Evolutionary conservation across 2,888 invertebrate species (phyloP).

Genomic region (Iselma pallidipennis): DNA sequence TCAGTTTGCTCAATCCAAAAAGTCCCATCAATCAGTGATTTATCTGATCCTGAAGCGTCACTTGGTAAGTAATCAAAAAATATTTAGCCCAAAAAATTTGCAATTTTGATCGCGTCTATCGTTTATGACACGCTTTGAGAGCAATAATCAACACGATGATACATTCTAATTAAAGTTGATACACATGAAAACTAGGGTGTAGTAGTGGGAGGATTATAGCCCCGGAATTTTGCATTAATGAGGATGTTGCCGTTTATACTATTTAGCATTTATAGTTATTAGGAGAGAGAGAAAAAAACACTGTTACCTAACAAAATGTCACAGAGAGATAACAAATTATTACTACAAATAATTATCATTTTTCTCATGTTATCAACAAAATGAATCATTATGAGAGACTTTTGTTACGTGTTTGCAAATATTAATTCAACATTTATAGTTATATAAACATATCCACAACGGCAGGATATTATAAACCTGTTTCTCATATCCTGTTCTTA

Average conservation of each 20-base stretch:
- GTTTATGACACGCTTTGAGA: conserved; percentile 1
- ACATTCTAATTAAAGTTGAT: conserved; percentile 20
- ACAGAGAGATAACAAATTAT: conserved; percentile 14
- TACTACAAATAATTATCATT: no score
- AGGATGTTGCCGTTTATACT: conserved; percentile 39
- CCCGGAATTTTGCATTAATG: conserved; percentile 29
- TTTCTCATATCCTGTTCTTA: neutral
- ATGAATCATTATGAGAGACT: no score
- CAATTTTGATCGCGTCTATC: neutral
- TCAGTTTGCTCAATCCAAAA: conserved; percentile 71
- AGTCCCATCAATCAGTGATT: conserved; percentile 88
- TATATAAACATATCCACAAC: no score
- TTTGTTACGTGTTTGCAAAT: no score
- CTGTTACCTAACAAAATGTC: conserved; percentile 12
- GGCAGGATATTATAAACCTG: neutral
- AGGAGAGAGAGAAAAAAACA: no score
- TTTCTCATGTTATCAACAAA: no score
- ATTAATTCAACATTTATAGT: no score
- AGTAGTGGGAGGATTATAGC: conserved; percentile 14
- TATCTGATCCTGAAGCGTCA: conserved; percentile 88
- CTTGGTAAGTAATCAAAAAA: conserved; percentile 69
- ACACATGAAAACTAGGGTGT: neutral
- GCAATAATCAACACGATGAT: conserved; percentile 7
- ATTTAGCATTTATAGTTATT: conserved; percentile 30
- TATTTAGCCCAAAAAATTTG: neutral